A percentile compares a stretch with the other conserved stretches of the same genome.
Conservation (phyloP, 2,113 vertebrate species). For the Sorex fumeus region DNA sequence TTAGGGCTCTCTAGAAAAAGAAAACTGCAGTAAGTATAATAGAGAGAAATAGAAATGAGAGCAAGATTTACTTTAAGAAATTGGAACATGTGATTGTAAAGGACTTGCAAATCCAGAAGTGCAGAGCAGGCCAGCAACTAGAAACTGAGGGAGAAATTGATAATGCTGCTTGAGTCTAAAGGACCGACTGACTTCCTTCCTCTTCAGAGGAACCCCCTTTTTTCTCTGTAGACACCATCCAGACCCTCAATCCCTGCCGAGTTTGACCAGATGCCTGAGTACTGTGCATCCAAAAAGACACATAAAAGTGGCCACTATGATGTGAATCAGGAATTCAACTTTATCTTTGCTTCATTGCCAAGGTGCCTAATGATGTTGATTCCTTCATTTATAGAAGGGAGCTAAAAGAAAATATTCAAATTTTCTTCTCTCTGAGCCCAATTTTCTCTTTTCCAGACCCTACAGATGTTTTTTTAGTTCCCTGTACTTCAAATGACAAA, state of each 20-base stretch:
- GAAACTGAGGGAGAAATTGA: background rate
- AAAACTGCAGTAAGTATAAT: background rate
- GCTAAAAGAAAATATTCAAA: background rate
- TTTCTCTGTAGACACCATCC: no score
- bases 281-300: background rate
- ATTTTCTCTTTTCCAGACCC: background rate
- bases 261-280: background rate
- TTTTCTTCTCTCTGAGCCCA: background rate
- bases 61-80: slow-evolving; percentile 25
- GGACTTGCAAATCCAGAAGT: background rate
- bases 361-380: no score
- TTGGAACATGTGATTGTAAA: background rate
- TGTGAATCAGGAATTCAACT: background rate
- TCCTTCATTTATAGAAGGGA: no score
- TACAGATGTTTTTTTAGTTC: background rate
- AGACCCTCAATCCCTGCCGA: no score
- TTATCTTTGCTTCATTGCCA: background rate
- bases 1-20: background rate
- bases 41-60: background rate
- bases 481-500: background rate
- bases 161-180: background rate
- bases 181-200: background rate
- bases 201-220: background rate
- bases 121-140: background rate
- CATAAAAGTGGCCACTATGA: background rate